Evolutionary conservation across 2,888 invertebrate genomes (phyloP).

Genomic region (Stramonita haemastoma): DNA sequence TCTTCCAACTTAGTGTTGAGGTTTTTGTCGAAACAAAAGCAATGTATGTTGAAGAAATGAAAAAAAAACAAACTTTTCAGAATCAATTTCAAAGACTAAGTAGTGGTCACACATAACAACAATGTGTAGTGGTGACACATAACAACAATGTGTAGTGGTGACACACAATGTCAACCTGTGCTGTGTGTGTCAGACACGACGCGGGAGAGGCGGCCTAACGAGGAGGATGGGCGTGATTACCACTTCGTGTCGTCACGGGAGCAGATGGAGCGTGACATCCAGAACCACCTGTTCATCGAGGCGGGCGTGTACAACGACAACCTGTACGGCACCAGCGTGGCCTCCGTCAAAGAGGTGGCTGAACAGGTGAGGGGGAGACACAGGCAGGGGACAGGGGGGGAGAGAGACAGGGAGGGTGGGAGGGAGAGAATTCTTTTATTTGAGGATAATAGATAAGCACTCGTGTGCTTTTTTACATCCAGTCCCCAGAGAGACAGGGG

Average conservation of each 20-base stretch:
- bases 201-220: slow-evolving; percentile 95
- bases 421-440: background rate
- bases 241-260: slow-evolving; percentile 98
- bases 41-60: too few relatives aligned
- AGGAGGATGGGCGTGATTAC: slow-evolving; percentile 98
- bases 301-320: slow-evolving; percentile 99
- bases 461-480: too few relatives aligned
- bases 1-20: too few relatives aligned
- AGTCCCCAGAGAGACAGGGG: too few relatives aligned
- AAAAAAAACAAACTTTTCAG: too few relatives aligned
- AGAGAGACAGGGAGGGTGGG: background rate
- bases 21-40: too few relatives aligned
- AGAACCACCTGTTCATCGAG: slow-evolving; percentile 99
- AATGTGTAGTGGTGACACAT: too few relatives aligned
- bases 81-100: too few relatives aligned
- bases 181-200: slow-evolving; percentile 84
- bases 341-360: slow-evolving; percentile 97
- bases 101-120: too few relatives aligned
- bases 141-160: too few relatives aligned
- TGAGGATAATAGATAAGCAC: too few relatives aligned
- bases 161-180: background rate
- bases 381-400: background rate
- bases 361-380: slow-evolving; percentile 82
- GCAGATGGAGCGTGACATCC: slow-evolving; percentile 91
- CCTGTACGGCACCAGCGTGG: slow-evolving; percentile 98